Percentiles rank a stretch among this genome's conserved stretches.
phyloP scores from a whole-genome alignment of 2,113 vertebrate genomes.

The Crocuta crocuta region DNA sequence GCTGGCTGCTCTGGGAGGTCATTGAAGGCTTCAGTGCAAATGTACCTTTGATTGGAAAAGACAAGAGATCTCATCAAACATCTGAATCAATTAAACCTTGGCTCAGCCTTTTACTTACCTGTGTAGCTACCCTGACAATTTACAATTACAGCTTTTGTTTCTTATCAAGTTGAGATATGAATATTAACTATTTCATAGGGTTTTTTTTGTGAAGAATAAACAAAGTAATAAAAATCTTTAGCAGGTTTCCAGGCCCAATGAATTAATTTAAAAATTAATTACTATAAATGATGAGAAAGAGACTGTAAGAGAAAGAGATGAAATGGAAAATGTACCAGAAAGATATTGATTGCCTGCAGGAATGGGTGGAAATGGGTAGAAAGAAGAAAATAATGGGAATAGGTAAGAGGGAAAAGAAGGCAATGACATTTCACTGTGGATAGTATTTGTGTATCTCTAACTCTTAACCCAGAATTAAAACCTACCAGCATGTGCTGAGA shows the following conservation, averaged over 20 bases:
- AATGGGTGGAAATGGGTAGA: background rate
- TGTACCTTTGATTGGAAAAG: background rate
- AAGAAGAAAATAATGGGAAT: background rate
- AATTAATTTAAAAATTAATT: background rate
- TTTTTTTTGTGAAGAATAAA: background rate
- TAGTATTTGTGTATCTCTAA: background rate
- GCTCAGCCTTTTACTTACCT: background rate
- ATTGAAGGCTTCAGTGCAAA: background rate
- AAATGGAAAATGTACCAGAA: background rate
- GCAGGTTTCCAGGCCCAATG: background rate
- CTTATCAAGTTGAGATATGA: background rate
- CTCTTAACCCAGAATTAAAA: background rate
- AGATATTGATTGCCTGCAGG: background rate
- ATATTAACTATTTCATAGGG: background rate
- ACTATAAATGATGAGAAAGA: background rate
- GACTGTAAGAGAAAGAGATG: background rate
- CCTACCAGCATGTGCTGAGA: background rate
- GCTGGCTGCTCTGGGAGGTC: background rate
- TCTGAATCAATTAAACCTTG: background rate
- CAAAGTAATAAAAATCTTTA: background rate
- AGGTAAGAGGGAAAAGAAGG: background rate
- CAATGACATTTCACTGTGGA: background rate
- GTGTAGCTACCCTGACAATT: background rate
- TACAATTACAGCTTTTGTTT: background rate
- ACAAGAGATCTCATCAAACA: background rate